Evolutionary conservation across 2,113 vertebrate genomes (phyloP), one percentile per base, ranked within the genome.

Genomic region (Gasterosteus nipponicus): DNA sequence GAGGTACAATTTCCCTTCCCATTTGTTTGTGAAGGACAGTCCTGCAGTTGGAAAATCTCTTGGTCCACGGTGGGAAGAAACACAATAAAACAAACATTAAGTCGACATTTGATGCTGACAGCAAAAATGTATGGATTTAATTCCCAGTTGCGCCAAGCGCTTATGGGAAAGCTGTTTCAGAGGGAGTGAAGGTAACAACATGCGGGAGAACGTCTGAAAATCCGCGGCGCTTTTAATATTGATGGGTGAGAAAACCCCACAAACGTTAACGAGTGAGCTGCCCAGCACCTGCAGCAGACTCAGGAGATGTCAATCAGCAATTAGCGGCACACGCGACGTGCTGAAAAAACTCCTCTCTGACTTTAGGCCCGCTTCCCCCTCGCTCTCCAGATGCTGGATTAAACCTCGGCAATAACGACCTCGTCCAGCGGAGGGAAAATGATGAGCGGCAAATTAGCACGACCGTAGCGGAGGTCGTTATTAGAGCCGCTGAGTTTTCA

Each of bases 381-480:
- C 12, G 12, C 69, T 70, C 44, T 33, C 5, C 60, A 73, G 69
- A 75, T 86, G 72, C 42, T 18, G 76, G 74, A 86, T 92, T 91
- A 88, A 80, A 86, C 29, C 29, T 19, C 42, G 15, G 64, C 66
- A 80, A 78, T 63, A 85, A 78, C 44, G 68, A 53, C 77, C 65
- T 75, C 60, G 69, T 69, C 61, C 57, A 58, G 62, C 49, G 44
- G 54, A 69, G 51, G 19, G 33, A 35, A 77, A 81, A 80, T 19
- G 77, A 87, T 89, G 84, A 89, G 82, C 49, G 11, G 14, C 75
- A 81, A 90, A 92, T 92, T 89, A 90, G 84, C 64, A 65, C 75
- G 79, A 83, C 84, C 78, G 83, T 82, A 91, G 87, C 76, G 74
- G 77, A 70, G 84, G 86, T 87, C 90, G 84, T 92, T 89, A 89